These are phyloP conservation scores for Paratilapia polleni DNA, from an alignment of 2,113 vertebrate genomes.

Conservation along the genomic window DNA sequence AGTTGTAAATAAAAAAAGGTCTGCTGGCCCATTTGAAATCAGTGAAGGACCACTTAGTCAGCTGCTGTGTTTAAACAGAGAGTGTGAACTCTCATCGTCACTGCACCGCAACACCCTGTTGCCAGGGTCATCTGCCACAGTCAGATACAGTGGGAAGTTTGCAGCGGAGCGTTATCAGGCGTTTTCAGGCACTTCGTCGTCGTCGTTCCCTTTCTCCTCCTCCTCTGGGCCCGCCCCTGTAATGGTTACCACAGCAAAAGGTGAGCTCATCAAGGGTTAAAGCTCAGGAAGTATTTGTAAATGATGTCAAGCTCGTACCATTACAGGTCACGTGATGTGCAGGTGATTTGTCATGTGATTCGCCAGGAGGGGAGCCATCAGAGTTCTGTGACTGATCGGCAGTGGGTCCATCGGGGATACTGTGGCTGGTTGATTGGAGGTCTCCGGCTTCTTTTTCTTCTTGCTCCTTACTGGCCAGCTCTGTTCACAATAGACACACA, in stretches of 20 bases:
- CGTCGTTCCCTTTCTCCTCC: neutral
- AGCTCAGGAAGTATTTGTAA: fast-evolving
- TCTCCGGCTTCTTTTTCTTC: conserved; percentile 35
- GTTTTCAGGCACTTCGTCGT: conserved; percentile 61
- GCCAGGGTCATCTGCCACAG: conserved; percentile 40
- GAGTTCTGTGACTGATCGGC: conserved; percentile 42
- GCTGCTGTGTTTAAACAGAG: conserved; percentile 42
- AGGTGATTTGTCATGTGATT: conserved; percentile 16
- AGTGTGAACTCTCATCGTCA: conserved; percentile 19
- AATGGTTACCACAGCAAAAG: conserved; percentile 37
- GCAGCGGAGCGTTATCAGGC: conserved; percentile 42
- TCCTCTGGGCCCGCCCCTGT: conserved; percentile 59
- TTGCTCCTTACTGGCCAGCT: conserved; percentile 66
- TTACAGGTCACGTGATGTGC: conserved; percentile 63
- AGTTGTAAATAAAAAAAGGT: conserved; percentile 49
- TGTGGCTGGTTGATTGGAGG: conserved; percentile 20
- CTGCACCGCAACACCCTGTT: conserved; percentile 12
- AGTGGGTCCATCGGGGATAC: neutral
- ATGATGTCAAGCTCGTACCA: conserved; percentile 37
- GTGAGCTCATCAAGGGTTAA: neutral
- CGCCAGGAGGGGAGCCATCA: neutral
- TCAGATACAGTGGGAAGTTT: conserved; percentile 18
- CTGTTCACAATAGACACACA: conserved; percentile 40
- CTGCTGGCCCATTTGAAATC: conserved; percentile 12
- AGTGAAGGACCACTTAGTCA: conserved; percentile 24